Conservation (phyloP, 2,888 invertebrate genomes). For the Hemithea aestivaria region DNA sequence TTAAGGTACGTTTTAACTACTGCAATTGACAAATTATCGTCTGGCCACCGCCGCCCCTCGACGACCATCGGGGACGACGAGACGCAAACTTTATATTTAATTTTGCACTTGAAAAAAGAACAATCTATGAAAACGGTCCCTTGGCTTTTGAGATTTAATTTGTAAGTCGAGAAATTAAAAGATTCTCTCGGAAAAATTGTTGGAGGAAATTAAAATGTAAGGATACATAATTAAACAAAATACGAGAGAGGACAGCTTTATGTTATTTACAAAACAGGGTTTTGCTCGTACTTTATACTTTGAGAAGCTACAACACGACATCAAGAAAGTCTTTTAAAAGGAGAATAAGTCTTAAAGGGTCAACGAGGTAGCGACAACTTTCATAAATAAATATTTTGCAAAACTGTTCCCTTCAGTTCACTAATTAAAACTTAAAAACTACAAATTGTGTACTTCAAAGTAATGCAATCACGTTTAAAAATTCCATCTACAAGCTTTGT, state of each 20-base stretch:
- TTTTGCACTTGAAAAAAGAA: slow-evolving; percentile 46
- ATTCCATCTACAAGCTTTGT: background rate
- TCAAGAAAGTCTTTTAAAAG: too few relatives aligned
- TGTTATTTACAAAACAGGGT: too few relatives aligned
- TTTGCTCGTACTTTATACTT: too few relatives aligned
- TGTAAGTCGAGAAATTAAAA: slow-evolving; percentile 28
- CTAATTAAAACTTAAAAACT: too few relatives aligned
- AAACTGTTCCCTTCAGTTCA: too few relatives aligned
- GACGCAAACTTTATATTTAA: slow-evolving; percentile 56
- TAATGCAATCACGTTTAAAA: too few relatives aligned
- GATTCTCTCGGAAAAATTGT: slow-evolving; percentile 20
- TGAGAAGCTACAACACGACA: too few relatives aligned
- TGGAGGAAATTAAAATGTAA: slow-evolving; percentile 18
- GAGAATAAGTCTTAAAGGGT: too few relatives aligned
- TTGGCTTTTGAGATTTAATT: slow-evolving; percentile 37
- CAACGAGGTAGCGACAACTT: too few relatives aligned
- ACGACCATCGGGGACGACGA: slow-evolving; percentile 20
- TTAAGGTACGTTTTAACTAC: too few relatives aligned
- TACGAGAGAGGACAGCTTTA: background rate
- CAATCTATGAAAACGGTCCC: slow-evolving; percentile 39
- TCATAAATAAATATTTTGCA: too few relatives aligned
- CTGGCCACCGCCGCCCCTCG: slow-evolving; percentile 20
- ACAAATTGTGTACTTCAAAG: too few relatives aligned
- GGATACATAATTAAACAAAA: slow-evolving; percentile 17
- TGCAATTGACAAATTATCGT: slow-evolving; percentile 24